Evolutionary conservation across 2,797 vertebrate genomes (phyloP), one percentile per base, ranked within the genome.

Genomic region (Dendrocincla fuliginosa): DNA sequence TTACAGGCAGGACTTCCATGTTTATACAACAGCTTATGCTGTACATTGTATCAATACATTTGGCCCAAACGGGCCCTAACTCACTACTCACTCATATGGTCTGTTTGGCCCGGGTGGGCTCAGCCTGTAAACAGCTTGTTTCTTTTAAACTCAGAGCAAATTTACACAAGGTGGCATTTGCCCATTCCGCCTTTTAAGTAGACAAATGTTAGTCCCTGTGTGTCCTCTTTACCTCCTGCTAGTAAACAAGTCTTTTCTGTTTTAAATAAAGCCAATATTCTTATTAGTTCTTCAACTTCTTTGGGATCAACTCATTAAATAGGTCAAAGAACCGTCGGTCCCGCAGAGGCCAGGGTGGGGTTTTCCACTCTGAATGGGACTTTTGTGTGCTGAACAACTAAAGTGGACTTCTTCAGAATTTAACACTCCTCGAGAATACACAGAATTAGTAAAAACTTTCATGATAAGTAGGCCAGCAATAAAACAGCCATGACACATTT

Each of bases 291-390:
- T 91, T 89, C 85, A 39, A 65, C 70, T 93, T 92, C 90, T 85
- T 78, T 55, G 61, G 91, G 77, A 95, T 95, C 95, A 97, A 89
- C 52, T 95, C 91, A 84, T 93, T 95, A 95, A 95, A 76, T 32
- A 85, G 75, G 90, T 96, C 93, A 97, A 87, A 33, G 50, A 90
- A 82, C 86, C 61, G 42, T 94, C 89, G 84, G 87, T 94, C 73
- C 69, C 7, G 0, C 52, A 30, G 55, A 69, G 61, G 71, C 84
- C 77, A 89, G 92, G 67, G 55, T 77, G 70, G 52, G 32, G 57
- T 76, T 93, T 84, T 56, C 85, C 35, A 35, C 47, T 61, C 47
- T 95, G 70, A 96, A 95, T 68, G 49, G 57, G 50, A 30, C 59
- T 53, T 95, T 93, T 95, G 89, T 92, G 44, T n/a, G 13, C 46